Evolutionary conservation across 2,797 vertebrate species (phyloP).

Genomic region (Pterois miles): DNA sequence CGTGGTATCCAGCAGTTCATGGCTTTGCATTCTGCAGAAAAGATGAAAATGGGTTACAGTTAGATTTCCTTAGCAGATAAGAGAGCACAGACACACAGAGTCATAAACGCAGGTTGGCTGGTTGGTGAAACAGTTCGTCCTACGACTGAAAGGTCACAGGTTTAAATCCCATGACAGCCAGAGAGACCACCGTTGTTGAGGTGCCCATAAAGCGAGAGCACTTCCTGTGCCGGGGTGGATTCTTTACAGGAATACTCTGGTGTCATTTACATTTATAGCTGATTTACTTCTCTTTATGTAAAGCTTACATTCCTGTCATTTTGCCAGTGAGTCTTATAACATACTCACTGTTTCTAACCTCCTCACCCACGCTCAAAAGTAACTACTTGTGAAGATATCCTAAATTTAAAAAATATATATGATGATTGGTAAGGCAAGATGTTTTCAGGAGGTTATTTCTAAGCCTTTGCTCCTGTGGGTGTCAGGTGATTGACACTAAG

Average conservation of each 20-base stretch:
- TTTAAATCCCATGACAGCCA: conserved; percentile 23
- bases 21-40: neutral
- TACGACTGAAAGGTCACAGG: conserved; percentile 10
- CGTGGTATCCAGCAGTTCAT: neutral
- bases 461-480: neutral
- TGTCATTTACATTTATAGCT: conserved; percentile 51
- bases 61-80: neutral
- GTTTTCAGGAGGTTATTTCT: neutral
- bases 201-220: conserved; percentile 11
- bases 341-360: neutral
- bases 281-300: conserved; percentile 42
- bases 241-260: conserved; percentile 11
- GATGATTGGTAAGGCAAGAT: neutral
- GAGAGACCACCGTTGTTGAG: conserved; percentile 45
- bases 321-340: conserved; percentile 3
- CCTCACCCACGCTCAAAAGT: neutral
- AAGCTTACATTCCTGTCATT: conserved; percentile 53
- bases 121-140: neutral
- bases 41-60: neutral
- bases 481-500: conserved; percentile 13
- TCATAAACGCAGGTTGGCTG: neutral
- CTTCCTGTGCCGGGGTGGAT: conserved; percentile 24
- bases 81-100: neutral
- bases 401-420: neutral
- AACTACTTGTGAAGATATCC: neutral